Evolutionary conservation across 2,888 invertebrate genomes (phyloP).

Genomic region (Agonopterix heracliana): DNA sequence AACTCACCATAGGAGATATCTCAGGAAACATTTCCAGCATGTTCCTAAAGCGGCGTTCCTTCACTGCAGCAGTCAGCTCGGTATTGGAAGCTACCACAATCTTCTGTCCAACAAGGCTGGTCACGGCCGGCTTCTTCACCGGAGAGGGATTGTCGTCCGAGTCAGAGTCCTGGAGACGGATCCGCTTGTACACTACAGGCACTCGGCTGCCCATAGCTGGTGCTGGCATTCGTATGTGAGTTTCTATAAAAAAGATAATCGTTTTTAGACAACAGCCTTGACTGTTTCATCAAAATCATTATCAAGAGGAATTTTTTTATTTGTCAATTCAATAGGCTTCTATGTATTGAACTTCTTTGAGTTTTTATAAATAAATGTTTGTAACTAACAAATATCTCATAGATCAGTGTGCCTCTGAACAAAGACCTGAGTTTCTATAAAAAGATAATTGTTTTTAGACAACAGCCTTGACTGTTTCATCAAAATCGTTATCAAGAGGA

Average conservation of each 20-base stretch:
- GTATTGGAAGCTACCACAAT: background rate
- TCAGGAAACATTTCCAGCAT: slow-evolving; percentile 79
- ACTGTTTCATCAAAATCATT: background rate
- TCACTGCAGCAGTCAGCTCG: slow-evolving; percentile 63
- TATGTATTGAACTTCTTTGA: no score
- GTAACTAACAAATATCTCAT: no score
- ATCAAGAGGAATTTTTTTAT: background rate
- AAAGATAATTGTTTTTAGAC: no score
- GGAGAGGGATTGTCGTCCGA: slow-evolving; percentile 65
- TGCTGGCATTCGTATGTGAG: slow-evolving; percentile 49
- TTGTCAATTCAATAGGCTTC: background rate
- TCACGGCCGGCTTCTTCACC: slow-evolving; percentile 34
- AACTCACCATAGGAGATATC: slow-evolving; percentile 73
- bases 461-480: no score
- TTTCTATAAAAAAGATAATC: slow-evolving; percentile 23
- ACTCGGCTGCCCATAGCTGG: slow-evolving; percentile 29
- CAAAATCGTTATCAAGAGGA: no score
- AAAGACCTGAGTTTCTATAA: no score
- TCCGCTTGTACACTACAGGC: slow-evolving; percentile 57
- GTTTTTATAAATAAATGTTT: no score
- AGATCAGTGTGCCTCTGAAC: no score
- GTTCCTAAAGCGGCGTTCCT: slow-evolving; percentile 77
- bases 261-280: no score
- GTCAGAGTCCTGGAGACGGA: slow-evolving; percentile 69
- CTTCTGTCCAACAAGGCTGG: slow-evolving; percentile 5